These are phyloP conservation scores for Notolabrus celidotus DNA, from an alignment of 2,797 vertebrate genomes.

Conservation along the genomic window DNA sequence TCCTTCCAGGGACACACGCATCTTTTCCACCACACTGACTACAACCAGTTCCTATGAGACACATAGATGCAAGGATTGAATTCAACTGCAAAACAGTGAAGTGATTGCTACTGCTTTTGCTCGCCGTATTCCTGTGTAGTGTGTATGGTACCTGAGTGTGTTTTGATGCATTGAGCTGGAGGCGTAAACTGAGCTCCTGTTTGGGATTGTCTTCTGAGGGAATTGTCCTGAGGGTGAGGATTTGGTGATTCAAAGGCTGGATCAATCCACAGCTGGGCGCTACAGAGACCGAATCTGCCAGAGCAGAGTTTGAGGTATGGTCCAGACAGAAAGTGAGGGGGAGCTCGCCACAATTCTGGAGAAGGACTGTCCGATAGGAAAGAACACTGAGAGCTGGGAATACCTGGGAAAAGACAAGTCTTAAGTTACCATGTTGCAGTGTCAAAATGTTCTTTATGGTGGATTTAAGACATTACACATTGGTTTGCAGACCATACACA, in stretches of 20 bases:
- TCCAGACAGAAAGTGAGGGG: slow-evolving; percentile 87
- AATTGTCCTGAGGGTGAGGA: slow-evolving; percentile 86
- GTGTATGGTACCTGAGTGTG: slow-evolving; percentile 86
- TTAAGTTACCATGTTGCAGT: background rate
- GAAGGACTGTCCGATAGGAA: slow-evolving; percentile 85
- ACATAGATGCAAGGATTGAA: slow-evolving; percentile 19
- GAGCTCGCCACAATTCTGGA: slow-evolving; percentile 87
- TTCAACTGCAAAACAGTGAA: background rate
- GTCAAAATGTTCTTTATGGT: background rate
- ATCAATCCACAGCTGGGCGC: slow-evolving; percentile 87
- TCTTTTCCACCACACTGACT: slow-evolving; percentile 82
- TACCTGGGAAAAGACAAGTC: slow-evolving; percentile 75
- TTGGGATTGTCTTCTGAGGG: slow-evolving; percentile 79
- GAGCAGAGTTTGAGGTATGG: slow-evolving; percentile 59
- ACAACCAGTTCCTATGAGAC: slow-evolving; percentile 86
- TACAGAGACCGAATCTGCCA: slow-evolving; percentile 72
- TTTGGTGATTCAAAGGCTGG: slow-evolving; percentile 86
- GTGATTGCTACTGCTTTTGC: background rate
- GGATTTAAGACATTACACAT: too few species aligned
- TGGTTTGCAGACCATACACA: too few species aligned
- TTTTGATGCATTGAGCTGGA: slow-evolving; percentile 89
- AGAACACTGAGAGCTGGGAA: slow-evolving; percentile 86
- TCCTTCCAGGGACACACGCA: slow-evolving; percentile 85
- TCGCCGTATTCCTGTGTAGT: background rate
- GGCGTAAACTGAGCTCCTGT: slow-evolving; percentile 77